A percentile compares a stretch with the other conserved stretches of the same genome.
Conservation (phyloP, 1,140 invertebrate genomes). For the Diachasma alloeum region DNA sequence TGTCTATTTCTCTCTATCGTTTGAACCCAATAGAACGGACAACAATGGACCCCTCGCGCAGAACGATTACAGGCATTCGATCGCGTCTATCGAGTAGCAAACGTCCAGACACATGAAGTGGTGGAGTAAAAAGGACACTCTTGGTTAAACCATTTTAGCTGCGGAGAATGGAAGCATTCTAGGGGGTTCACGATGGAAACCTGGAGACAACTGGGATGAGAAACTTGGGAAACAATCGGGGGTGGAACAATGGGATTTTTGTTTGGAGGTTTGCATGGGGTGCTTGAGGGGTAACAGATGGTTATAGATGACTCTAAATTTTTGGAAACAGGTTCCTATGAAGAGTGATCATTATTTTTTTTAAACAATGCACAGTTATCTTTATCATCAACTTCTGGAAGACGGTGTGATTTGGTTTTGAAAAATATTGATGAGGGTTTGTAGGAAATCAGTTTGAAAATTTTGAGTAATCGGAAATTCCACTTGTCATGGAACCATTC, state of each 20-base stretch:
- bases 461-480: no score
- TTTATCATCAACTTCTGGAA: no score
- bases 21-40: neutral
- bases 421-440: no score
- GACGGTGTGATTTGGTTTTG: no score
- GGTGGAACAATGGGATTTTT: neutral
- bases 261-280: no score
- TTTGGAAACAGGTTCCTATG: no score
- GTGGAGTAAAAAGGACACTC: neutral
- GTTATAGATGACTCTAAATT: no score
- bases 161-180: neutral
- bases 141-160: neutral
- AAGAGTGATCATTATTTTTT: no score
- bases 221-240: neutral
- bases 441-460: no score
- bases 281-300: no score
- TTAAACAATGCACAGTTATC: no score
- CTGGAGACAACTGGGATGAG: neutral
- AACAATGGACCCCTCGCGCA: neutral
- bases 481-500: no score
- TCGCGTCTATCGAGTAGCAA: neutral
- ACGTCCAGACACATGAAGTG: neutral
- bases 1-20: neutral
- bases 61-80: slow-evolving; percentile 21
- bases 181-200: neutral